phyloP scores from a whole-genome alignment of 2,888 invertebrate genomes.

The Epistrophella euchroma region DNA sequence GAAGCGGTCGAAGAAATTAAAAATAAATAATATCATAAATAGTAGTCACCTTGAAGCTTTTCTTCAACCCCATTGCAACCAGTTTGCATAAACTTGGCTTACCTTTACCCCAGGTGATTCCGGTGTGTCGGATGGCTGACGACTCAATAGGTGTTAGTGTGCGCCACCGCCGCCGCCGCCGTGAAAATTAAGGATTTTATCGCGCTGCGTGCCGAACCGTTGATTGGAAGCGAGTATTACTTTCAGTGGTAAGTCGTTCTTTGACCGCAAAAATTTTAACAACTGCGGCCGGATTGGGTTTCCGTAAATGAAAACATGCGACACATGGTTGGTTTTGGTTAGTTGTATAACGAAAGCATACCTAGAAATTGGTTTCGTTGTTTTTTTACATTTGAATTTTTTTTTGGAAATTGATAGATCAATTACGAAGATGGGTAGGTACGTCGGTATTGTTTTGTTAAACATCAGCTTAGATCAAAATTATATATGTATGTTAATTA shows the following conservation, averaged over 20 bases:
- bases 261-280: conserved; percentile 59
- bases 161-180: too few species aligned
- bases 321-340: conserved; percentile 36
- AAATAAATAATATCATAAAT: conserved; percentile 67
- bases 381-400: background rate
- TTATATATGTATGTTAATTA: too few species aligned
- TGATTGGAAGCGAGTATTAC: conserved; percentile 41
- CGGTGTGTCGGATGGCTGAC: background rate
- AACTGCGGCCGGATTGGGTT: conserved; percentile 40
- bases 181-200: conserved; percentile 53
- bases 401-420: conserved; percentile 18
- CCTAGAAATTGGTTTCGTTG: background rate
- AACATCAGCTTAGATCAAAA: too few species aligned
- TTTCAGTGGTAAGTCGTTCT: conserved; percentile 52
- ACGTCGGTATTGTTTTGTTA: background rate
- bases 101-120: conserved; percentile 42
- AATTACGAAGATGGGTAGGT: background rate
- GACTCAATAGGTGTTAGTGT: conserved; percentile 5
- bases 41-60: conserved; percentile 68
- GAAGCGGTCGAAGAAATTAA: conserved; percentile 27
- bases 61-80: conserved; percentile 45
- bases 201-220: conserved; percentile 23
- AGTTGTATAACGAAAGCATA: conserved; percentile 42
- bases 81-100: conserved; percentile 66
- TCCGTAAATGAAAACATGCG: conserved; percentile 43